Conservation (phyloP, 2,113 vertebrate genomes). For the Ranitomeya variabilis region DNA sequence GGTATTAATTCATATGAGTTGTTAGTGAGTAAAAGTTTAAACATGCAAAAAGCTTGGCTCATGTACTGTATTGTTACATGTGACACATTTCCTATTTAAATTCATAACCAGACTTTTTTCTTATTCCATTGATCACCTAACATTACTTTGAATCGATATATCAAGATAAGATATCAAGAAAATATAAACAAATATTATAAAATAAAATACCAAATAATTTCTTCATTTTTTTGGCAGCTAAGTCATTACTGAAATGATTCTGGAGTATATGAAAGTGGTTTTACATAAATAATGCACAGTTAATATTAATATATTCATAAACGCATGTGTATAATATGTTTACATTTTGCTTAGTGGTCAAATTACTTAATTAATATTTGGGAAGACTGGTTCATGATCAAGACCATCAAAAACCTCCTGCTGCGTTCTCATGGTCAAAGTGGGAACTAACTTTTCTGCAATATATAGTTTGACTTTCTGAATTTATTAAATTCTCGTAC, state of each 20-base stretch:
- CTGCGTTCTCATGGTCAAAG: background rate
- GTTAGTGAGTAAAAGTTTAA: background rate
- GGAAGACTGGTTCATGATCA: background rate
- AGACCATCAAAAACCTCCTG: constrained; percentile 2
- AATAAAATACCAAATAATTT: background rate
- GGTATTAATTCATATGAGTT: background rate
- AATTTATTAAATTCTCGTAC: background rate
- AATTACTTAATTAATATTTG: background rate
- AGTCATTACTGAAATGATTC: background rate
- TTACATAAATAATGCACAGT: background rate
- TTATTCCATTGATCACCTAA: background rate
- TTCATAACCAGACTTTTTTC: background rate
- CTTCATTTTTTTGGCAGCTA: too few species aligned
- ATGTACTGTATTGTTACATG: background rate
- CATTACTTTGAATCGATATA: background rate
- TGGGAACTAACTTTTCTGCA: background rate
- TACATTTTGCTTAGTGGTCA: background rate
- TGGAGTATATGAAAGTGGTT: background rate
- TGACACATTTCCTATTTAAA: background rate
- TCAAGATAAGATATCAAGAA: background rate
- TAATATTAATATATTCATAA: background rate
- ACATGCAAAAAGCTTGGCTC: background rate
- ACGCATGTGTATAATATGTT: background rate
- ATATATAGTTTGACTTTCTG: background rate
- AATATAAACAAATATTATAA: background rate